Conservation (phyloP, 2,797 vertebrate genomes). For the Tolypeutes matacus region DNA sequence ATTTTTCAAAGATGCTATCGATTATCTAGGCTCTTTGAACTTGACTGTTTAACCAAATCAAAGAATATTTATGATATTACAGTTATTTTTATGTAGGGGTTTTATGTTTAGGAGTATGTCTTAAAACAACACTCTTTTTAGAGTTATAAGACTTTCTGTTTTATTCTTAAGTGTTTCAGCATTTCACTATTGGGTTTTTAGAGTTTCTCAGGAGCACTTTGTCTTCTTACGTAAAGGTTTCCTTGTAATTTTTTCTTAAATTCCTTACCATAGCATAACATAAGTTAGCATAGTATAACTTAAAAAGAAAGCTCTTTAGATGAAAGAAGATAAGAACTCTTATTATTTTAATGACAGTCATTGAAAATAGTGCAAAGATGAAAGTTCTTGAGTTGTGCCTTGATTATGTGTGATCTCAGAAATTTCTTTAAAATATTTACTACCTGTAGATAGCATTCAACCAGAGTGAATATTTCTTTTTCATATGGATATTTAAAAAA, state of each 20-base stretch:
- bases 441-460: conserved; percentile 77
- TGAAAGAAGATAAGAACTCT: conserved; percentile 82
- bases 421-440: conserved; percentile 83
- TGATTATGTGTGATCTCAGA: conserved; percentile 85
- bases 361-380: conserved; percentile 86
- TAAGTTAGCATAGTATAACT: conserved; percentile 55
- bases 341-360: conserved; percentile 81
- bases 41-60: conserved; percentile 44
- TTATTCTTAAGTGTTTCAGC: conserved; percentile 55
- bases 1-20: neutral
- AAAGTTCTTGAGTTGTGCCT: conserved; percentile 86
- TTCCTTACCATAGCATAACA: conserved; percentile 51
- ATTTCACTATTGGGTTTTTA: conserved; percentile 55
- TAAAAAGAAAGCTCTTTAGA: conserved; percentile 83
- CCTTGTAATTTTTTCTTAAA: conserved; percentile 66
- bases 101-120: neutral
- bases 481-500: conserved; percentile 75
- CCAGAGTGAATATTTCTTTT: conserved; percentile 77
- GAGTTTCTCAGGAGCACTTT: conserved; percentile 61
- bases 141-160: conserved; percentile 65
- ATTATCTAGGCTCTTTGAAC: neutral
- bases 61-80: conserved; percentile 5
- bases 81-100: neutral
- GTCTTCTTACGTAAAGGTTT: conserved; percentile 76
- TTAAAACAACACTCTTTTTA: neutral